Evolutionary conservation across 2,113 vertebrate genomes (phyloP), one percentile per base, ranked within the genome.

Genomic region (Redunca redunca): DNA sequence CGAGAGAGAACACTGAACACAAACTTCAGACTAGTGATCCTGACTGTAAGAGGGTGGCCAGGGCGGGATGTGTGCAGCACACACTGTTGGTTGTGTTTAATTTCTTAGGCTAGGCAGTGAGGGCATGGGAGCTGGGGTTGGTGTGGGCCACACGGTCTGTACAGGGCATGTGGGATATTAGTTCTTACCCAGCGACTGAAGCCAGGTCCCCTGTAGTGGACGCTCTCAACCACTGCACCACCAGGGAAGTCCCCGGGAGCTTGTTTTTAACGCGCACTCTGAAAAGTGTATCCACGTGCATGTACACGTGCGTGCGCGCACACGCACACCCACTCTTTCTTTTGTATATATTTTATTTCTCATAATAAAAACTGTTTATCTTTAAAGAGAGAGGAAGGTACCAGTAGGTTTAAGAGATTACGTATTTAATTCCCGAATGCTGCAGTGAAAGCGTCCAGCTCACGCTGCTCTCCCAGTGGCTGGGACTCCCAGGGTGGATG

Each of bases 291-390:
- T 21, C 17, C 12, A 46, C 25, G 1, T 6, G 52, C 33, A 30
- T 21, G 28, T 1, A 3, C 48, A 21, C 43, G 11, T 9, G 17
- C 1, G 4, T 0, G 4, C 21, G 64, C 1, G 0, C 62, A n/a
- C 62, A 43, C 43, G 30, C 50, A 33, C 26, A 30, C 15, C 30
- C 17, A 16, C 5, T 53, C 23, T 62, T 15, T 43, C 23, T 62
- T 53, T 78, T 19, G 21, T 64, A 43, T 83, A 8, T 7, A 50
- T n/a, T 83, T 95, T 83, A 62, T 36, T 91, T 77, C 81, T 92
- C 52, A 96, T 48, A 58, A 67, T 43, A 96, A 78, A 84, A 88
- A 85, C 36, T 28, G 7, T 5, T 26, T 4, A 26, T 4, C 60
- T 60, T 71, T 77, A 48, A n/a, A 28, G 30, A 28, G 14, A 92